Conservation (phyloP, 2,797 vertebrate genomes). For the Hapalemur alaotrensis region DNA sequence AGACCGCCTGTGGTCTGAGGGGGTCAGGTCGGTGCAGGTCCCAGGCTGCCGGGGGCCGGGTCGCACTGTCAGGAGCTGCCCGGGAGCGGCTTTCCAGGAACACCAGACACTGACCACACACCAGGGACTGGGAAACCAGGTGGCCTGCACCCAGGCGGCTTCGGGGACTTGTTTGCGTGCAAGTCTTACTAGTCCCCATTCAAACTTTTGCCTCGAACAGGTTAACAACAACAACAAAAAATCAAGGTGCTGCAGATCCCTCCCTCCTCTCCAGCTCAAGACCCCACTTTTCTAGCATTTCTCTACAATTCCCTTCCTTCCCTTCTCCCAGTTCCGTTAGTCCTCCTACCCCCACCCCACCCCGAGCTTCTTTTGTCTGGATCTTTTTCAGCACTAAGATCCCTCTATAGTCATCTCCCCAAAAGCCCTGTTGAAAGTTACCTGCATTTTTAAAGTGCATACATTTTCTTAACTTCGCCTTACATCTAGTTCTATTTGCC, state of each 20-base stretch:
- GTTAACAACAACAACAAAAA: conserved; percentile 36
- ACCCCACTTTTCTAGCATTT: conserved; percentile 30
- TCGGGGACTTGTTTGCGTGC: not conserved
- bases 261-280: not conserved
- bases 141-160: not conserved
- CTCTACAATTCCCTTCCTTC: not conserved
- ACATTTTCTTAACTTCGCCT: conserved; percentile 60
- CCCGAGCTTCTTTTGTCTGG: conserved; percentile 83
- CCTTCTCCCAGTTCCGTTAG: conserved; percentile 47
- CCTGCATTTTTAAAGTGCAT: conserved; percentile 59
- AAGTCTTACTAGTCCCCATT: conserved; percentile 64
- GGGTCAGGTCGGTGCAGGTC: conserved; percentile 34
- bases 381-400: conserved; percentile 41
- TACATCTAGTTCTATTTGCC: conserved; percentile 70
- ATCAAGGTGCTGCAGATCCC: not conserved
- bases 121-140: conserved; percentile 19
- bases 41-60: not conserved
- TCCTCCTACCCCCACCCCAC: conserved; percentile 52
- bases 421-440: conserved; percentile 69
- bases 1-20: not conserved
- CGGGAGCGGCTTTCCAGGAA: conserved; percentile 82
- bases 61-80: conserved; percentile 50
- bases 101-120: conserved; percentile 32
- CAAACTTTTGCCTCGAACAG: conserved; percentile 68
- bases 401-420: not conserved